Evolutionary conservation across 2,113 vertebrate genomes (phyloP), one percentile per base, ranked within the genome.

Genomic region (Petrocephalus zakoni): DNA sequence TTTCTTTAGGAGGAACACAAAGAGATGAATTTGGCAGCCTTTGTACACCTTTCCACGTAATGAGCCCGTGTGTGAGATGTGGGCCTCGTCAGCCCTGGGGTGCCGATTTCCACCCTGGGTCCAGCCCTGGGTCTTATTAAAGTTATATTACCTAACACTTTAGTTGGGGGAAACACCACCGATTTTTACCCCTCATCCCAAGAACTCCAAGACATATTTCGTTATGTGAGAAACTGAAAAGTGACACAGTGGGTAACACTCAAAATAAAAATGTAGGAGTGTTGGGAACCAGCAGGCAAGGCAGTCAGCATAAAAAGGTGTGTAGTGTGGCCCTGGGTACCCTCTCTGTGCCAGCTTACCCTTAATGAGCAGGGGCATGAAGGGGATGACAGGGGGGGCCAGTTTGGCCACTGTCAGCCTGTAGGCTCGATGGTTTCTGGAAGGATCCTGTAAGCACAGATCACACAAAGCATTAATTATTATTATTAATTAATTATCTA

Each of bases 301-400:
- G 15, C 13, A 0, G 1, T 72, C 15, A 11, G 25, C 1, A 5
- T 78, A 42, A 37, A 29, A 19, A 21, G 15, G 29, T 1, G 1
- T 78, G 75, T 17, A 13, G 82, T 42, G 88, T 52, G 34, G 46
- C 47, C 47, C 42, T 42, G 42, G 42, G 42, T 3, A 3, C 42
- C 72, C 9, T 51, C 21, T 52, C 49, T 52, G 21, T n/a, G 21
- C 15, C 58, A 11, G 46, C 91, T 95, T 95, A 99, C 98, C 98
- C 97, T 99, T 99, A 93, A 99, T 99, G 89, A 99, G 96, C 91
- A 99, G 95, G 0, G 98, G 98, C 97, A 98, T 99, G 94, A 99
- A 99, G 90, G 98, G 98, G 92, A 99, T 99, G 93, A 99, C 95
- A 89, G 98, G 98, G 58, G 98, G 96, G 46, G 98, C 97, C 95